Base-by-base conservation (phyloP, 2,113 vertebrate genomes). In the Phalacrocorax carbo region DNA sequence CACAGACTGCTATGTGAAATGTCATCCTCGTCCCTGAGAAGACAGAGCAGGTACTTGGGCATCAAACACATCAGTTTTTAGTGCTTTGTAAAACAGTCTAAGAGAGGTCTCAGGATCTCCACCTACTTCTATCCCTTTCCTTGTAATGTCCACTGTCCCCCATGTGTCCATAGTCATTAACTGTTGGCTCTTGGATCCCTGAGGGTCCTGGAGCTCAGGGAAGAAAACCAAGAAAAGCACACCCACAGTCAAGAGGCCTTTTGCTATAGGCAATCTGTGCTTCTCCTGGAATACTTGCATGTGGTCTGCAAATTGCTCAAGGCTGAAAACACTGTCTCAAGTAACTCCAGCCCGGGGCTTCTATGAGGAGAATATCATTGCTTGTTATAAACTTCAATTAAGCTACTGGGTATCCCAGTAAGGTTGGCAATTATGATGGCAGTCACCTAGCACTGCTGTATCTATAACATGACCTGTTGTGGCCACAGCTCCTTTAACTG, bases 31-130 rank as follows among this genome's bases (percentile, higher is more conserved):
- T 25, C 29, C 61, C 73, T 34, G 13, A 65, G 32, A 76, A 30
- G 32, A 46, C 27, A 83, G 49, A 52, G 82, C 66, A 79, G 26
- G 30, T 64, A 76, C 42, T 19, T 19, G 29, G 40, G 58, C 44
- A 61, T 15, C 68, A 76, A 84, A 90, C 20, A 48, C 18, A n/a
- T 49, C 30, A 34, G 57, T 34, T 76, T 76, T 49, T 21, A 86
- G 36, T 13, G 21, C 25, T 27, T 75, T 4, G 1, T 36, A 57
- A 70, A 82, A 76, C 18, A 55, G 3, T 14, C 12, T 32, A 17
- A 40, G 18, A 22, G 27, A 64, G 15, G 22, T 49, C 75, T 66
- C 34, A 34, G 1, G 2, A 44, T 76, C 0, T 0, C 30, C 38
- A 73, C 20, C 65, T 42, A 17, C 18, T 73, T 76, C 75, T 89